Conservation (phyloP, 2,888 invertebrate genomes). For the Eilema sororculum region DNA sequence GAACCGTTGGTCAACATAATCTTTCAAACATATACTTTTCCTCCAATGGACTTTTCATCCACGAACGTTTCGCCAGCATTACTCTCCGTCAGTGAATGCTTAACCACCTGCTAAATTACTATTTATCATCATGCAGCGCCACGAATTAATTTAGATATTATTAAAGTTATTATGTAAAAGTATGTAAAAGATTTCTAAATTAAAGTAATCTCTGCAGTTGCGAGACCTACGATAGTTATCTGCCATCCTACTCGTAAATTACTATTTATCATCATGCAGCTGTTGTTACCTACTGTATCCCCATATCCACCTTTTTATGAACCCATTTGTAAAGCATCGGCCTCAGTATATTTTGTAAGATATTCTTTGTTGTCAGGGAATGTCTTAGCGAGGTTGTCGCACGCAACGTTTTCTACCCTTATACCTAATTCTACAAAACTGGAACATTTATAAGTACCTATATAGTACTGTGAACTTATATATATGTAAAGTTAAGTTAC, state of each 20-base stretch:
- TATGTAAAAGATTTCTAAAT: conserved; percentile 20
- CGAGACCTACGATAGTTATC: conserved; percentile 38
- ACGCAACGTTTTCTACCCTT: conserved; percentile 70
- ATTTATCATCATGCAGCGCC: conserved; percentile 40
- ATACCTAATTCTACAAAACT: conserved; percentile 51
- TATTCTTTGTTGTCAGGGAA: conserved; percentile 63
- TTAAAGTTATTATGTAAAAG: background rate
- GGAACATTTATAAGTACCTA: conserved; percentile 31
- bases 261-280: conserved; percentile 39
- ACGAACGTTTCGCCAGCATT: too few relatives aligned
- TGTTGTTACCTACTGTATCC: conserved; percentile 23
- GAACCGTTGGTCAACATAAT: too few relatives aligned
- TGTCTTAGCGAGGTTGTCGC: conserved; percentile 63
- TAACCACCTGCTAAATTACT: too few relatives aligned
- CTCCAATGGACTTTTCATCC: too few relatives aligned
- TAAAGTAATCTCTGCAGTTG: conserved; percentile 30
- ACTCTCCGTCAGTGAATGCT: too few relatives aligned
- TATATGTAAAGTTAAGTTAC: conserved; percentile 57
- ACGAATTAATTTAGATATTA: background rate
- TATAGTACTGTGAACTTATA: conserved; percentile 56
- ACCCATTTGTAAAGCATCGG: conserved; percentile 56
- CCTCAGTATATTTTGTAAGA: conserved; percentile 67
- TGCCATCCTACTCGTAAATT: conserved; percentile 57
- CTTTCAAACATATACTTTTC: too few relatives aligned
- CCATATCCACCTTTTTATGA: conserved; percentile 44